Base-by-base conservation (phyloP, 2,113 vertebrate species). In the Entosphenus tridentatus region DNA sequence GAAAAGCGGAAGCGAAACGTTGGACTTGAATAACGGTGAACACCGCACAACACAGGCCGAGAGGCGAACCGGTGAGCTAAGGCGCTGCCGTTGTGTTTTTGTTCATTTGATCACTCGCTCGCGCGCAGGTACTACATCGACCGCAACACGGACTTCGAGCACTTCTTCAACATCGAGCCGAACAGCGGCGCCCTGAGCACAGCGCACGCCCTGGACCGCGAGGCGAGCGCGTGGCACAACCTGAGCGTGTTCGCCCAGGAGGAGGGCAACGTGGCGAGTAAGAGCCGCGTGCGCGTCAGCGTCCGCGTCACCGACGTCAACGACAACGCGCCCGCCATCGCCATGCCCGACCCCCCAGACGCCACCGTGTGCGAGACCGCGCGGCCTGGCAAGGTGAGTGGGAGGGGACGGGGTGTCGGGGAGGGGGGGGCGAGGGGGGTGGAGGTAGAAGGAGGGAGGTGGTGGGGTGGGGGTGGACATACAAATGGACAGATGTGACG, bases 231-330 rank as follows among this genome's bases (percentile, higher is more conserved):
- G 1, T 71, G 90, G 70, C 92, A 97, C 73, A 97, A 97, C 69
- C 88, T 97, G 77, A 95, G 89, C 68, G 85, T 96, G 73, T 80
- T 92, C 11, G 91, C 87, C n/a, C 92, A 88, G 72, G 92, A 97
- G 76, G 77, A 84, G 75, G 87, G 87, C 88, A 80, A 83, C 10
- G n/a, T 9, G n/a, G 62, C n/a, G n/a, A n/a, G n/a, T 3, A 16
- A n/a, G 21, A 65, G 9, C 21, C 8, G 21, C n/a, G 62, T 21
- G 21, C n/a, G n/a, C 9, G 62, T 65, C 21, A 21, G n/a, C 10
- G 62, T 65, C n/a, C 62, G 62, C 10, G 10, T 65, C n/a, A n/a
- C n/a, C n/a, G 62, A 65, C 10, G 62, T 65, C n/a, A 65, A 65
- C 62, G 62, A 65, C 62, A 65, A 65, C 21, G 62, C 62, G n/a